Base-by-base conservation (phyloP, 2,113 vertebrate species). In the Etia nguti region DNA sequence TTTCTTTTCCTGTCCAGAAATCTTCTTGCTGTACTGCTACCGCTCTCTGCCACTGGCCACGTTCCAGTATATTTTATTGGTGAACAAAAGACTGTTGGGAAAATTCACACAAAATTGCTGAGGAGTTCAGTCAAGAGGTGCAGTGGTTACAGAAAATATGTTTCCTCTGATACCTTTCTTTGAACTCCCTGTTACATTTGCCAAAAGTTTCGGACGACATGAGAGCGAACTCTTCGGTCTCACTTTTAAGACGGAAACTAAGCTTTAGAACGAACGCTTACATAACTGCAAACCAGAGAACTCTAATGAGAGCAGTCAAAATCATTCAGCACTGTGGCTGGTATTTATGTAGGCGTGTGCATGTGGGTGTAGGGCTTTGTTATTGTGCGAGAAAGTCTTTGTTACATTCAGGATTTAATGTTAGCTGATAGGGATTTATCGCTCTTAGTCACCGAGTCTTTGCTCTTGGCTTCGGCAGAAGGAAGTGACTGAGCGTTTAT, bases 391-490 rank as follows among this genome's bases (percentile, higher is more conserved):
- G 34, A 55, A 86, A 89, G 36, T 70, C 82, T 88, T 92, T 91
- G 88, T 86, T 90, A 77, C 81, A 81, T 88, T 91, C 81, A 81
- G 46, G 85, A 79, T 83, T 83, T 57, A 50, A 68, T 56, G 83
- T 46, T 60, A 46, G 81, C 54, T 65, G 48, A 55, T 31, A 8
- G 46, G 26, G 55, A 82, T 85, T 90, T 46, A 24, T 90, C 16
- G 6, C 83, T 6, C 38, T 80, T 91, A 62, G 75, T 85, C 84
- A 73, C 87, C 2, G 10, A 52, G 46, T 77, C 73, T 90, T 82
- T 26, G 82, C 75, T 87, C 70, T 87, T 84, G 81, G 85, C 54
- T n/a, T 26, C 18, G 5, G 54, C 87, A 26, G 24, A 36, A 31
- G 84, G 80, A 89, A 90, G 24, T 59, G 22, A 86, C 41, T 36